phyloP scores from a whole-genome alignment of 1,140 invertebrate species.

The Calephelis virginiensis region DNA sequence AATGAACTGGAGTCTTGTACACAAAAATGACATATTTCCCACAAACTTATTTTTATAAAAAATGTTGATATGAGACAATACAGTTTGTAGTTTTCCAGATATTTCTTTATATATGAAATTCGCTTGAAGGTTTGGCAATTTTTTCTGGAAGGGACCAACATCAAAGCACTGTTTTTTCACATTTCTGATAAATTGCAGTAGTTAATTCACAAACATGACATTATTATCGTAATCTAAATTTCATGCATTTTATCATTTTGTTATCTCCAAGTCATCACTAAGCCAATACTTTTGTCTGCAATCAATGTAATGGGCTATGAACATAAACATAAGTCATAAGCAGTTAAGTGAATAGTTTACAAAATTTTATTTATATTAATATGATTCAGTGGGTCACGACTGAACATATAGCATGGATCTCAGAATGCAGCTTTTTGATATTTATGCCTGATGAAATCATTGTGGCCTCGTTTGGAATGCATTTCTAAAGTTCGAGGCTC shows the following conservation, averaged over 20 bases:
- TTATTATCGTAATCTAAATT: slow-evolving; percentile 45
- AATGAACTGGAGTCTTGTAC: slow-evolving; percentile 74
- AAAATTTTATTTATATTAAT: slow-evolving; percentile 68
- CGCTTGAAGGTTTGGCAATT: slow-evolving; percentile 62
- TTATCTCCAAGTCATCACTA: slow-evolving; percentile 51
- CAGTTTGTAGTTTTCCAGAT: slow-evolving; percentile 69
- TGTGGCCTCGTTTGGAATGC: slow-evolving; percentile 38
- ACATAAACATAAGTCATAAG: slow-evolving; percentile 53
- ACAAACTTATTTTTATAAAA: slow-evolving; percentile 75
- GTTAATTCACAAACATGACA: slow-evolving; percentile 28
- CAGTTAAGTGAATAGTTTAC: slow-evolving; percentile 58
- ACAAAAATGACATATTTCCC: slow-evolving; percentile 67
- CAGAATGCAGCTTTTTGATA: slow-evolving; percentile 73
- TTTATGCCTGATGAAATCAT: slow-evolving; percentile 44
- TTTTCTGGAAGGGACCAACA: slow-evolving; percentile 75
- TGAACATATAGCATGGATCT: slow-evolving; percentile 75
- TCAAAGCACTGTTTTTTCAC: slow-evolving; percentile 49
- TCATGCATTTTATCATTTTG: slow-evolving; percentile 64
- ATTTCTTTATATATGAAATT: slow-evolving; percentile 52
- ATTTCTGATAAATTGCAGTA: slow-evolving; percentile 45
- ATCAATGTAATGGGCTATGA: slow-evolving; percentile 68
- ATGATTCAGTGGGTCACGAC: slow-evolving; percentile 69
- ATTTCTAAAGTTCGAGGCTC: slow-evolving; percentile 24
- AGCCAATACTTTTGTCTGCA: slow-evolving; percentile 41
- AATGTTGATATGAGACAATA: slow-evolving; percentile 75